These are phyloP conservation scores for Telmatherina bonti DNA, from an alignment of 2,797 vertebrate genomes.

Conservation along the genomic window DNA sequence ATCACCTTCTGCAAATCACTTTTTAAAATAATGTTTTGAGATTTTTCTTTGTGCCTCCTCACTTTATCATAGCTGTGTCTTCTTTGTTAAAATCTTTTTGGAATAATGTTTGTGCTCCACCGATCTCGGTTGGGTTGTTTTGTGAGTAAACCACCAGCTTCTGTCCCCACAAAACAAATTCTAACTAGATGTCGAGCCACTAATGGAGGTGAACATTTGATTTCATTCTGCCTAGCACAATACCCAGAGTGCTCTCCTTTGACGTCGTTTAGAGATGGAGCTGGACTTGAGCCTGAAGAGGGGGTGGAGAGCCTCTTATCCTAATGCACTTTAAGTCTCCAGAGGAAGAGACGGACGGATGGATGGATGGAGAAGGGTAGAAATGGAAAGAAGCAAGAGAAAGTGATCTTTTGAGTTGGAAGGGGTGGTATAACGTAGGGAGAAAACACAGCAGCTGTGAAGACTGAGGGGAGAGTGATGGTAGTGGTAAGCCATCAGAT, in stretches of 20 bases:
- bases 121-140: not conserved
- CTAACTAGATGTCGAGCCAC: not conserved
- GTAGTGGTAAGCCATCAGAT: conserved; percentile 35
- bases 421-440: not conserved
- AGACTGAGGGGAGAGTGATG: not conserved
- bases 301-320: conserved; percentile 54
- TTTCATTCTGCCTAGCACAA: conserved; percentile 15
- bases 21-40: too few relatives aligned
- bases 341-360: conserved; percentile 24
- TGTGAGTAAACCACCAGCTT: not conserved
- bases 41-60: too few relatives aligned
- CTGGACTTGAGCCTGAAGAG: conserved; percentile 34
- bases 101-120: not conserved
- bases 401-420: not conserved
- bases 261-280: conserved; percentile 7
- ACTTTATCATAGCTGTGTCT: not conserved
- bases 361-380: too few relatives aligned
- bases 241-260: conserved; percentile 10
- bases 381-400: not conserved
- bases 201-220: conserved; percentile 35
- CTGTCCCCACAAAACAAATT: not conserved
- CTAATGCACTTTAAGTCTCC: conserved; percentile 63
- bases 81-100: not conserved
- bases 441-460: not conserved
- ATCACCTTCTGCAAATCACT: too few relatives aligned